A percentile compares a stretch with the other conserved stretches of the same genome.
Evolutionary conservation across 2,113 vertebrate genomes (phyloP).

Genomic region (Cranoglanis bouderius): DNA sequence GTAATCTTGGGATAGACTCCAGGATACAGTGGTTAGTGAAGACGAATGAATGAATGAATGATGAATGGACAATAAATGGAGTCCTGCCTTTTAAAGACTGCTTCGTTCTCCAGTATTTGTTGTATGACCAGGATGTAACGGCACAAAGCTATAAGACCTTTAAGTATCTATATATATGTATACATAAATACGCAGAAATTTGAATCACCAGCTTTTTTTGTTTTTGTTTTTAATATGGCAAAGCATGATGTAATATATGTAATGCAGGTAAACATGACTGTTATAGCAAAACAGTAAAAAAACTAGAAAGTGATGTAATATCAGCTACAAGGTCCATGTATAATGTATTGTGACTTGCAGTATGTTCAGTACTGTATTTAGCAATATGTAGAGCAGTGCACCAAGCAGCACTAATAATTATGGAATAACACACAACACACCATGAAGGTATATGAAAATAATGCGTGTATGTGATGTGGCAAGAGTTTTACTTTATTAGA

Average conservation of each 20-base stretch:
- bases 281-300: not conserved
- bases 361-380: not conserved
- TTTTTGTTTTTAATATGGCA: not conserved
- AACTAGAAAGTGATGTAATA: not conserved
- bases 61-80: not conserved
- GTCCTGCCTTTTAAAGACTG: not conserved
- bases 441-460: not conserved
- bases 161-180: too few species aligned
- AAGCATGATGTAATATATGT: not conserved
- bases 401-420: not conserved
- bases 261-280: not conserved
- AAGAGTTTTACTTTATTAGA: not conserved
- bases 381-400: not conserved
- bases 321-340: not conserved
- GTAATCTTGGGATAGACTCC: not conserved
- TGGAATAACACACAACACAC: not conserved
- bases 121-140: slow-evolving; percentile 11
- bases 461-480: not conserved
- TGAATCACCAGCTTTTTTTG: not conserved
- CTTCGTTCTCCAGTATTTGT: not conserved
- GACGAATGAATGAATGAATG: not conserved
- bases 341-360: not conserved
- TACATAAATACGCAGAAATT: not conserved
- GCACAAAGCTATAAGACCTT: not conserved
- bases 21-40: not conserved